Base-by-base conservation (phyloP, 1,140 invertebrate species). In the Zaprionus ghesquierei region DNA sequence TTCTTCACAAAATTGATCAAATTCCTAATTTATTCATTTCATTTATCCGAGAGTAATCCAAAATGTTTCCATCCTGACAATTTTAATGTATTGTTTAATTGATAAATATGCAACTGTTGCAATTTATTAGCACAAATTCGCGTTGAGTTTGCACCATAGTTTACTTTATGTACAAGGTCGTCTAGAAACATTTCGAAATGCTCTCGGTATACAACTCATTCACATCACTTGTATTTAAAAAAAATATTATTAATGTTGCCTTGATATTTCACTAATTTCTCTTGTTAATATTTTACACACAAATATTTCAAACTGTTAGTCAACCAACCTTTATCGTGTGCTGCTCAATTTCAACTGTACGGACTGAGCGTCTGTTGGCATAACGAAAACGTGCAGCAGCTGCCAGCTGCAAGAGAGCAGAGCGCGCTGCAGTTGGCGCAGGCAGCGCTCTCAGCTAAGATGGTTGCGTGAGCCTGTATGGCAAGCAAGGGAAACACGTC, bases 291-390 rank as follows among this genome's bases (percentile, higher is more conserved):
- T 22, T 25, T 55, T 63, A 23, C 64, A 56, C 65, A 78, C 75
- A 71, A 78, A 44, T 51, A 56, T 20, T 33, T 65, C 8, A 31
- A 13, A 38, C 9, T 49, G 33, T 15, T 5, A 41, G 33, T 22
- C 12, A 61, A 85, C 81, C 71, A 90, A 91, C 89, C 86, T 86
- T 78, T 63, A 69, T 64, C 58, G 59, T 78, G 69, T 69, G 70
- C 51, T 75, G 74, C 81, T 81, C 60, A 69, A 82, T 65, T 81
- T 78, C 38, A 82, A 90, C 89, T 90, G 89, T 90, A 90, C 75
- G 65, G 58, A 63, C 50, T 59, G 9, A n/a, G 65, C 58, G 61
- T 70, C 54, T 35, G 18, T 41, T 49, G 60, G 38, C 44, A 69
- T 38, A 77, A 84, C 50, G 80, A 85, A 79, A 66, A 27, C 74